phyloP scores from a whole-genome alignment of 2,113 vertebrate species.

The Pelecanoides urinatrix region DNA sequence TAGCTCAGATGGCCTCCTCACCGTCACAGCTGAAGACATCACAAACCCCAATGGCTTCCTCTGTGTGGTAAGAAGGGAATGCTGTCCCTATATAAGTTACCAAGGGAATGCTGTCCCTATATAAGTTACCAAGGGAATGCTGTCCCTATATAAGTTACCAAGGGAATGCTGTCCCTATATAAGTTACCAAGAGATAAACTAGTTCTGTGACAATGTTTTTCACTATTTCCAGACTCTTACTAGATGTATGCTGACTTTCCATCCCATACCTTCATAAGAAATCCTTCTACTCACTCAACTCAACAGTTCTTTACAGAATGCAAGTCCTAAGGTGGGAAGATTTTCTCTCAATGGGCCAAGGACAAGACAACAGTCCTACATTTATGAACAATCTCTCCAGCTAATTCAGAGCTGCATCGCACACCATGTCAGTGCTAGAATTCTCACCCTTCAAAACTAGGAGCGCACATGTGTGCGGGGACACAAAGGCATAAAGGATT shows the following conservation, averaged over 20 bases:
- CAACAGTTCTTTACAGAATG: not conserved
- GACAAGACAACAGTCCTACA: too few relatives aligned
- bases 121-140: not conserved
- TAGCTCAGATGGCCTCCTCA: fast-evolving
- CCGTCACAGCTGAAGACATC: not conserved
- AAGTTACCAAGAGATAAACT: not conserved
- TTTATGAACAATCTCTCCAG: not conserved
- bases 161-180: not conserved
- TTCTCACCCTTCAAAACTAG: not conserved
- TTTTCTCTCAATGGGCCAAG: not conserved
- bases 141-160: not conserved
- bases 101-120: not conserved
- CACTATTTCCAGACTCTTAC: not conserved
- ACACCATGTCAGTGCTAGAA: not conserved
- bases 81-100: not conserved
- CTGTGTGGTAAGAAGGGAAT: not conserved
- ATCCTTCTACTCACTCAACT: not conserved
- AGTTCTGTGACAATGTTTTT: not conserved
- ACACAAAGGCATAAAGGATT: not conserved
- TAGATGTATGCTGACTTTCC: not conserved
- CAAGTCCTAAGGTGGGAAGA: not conserved
- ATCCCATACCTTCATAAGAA: not conserved
- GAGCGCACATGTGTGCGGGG: not conserved
- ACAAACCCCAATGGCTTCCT: not conserved
- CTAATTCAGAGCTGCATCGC: not conserved